Evolutionary conservation across 2,888 invertebrate genomes (phyloP).

Genomic region (Villa cingulata): DNA sequence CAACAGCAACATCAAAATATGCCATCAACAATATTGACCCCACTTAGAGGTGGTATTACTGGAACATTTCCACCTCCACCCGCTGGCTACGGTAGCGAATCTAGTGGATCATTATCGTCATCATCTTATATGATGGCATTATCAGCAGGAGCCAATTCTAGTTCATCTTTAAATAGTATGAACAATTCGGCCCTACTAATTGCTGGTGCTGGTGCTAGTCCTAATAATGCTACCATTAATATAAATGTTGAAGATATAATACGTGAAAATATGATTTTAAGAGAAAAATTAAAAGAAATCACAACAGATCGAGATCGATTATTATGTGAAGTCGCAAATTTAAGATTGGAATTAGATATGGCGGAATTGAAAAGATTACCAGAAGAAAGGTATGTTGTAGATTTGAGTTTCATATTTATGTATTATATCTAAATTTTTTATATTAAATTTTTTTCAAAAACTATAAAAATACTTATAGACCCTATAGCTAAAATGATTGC

Average conservation of each 20-base stretch:
- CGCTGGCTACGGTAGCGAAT: background rate
- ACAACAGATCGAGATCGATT: conserved; percentile 31
- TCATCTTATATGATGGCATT: background rate
- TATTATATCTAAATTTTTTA: no score
- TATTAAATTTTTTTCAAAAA: no score
- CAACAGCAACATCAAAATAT: background rate
- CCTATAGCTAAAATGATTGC: no score
- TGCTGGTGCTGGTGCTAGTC: background rate
- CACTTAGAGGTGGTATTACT: background rate
- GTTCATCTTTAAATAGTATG: background rate
- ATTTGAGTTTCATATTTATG: no score
- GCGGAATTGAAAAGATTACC: conserved; percentile 32
- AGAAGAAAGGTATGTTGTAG: conserved; percentile 34
- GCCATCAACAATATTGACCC: background rate
- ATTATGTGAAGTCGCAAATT: conserved; percentile 32
- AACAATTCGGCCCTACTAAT: background rate
- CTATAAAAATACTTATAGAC: no score
- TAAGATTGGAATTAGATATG: conserved; percentile 35
- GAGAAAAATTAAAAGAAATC: conserved; percentile 29
- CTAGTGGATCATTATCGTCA: background rate
- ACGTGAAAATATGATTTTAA: conserved; percentile 28
- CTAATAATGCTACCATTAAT: background rate
- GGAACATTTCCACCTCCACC: background rate
- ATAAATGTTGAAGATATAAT: conserved; percentile 25
- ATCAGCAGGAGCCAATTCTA: background rate